Percentiles rank a stretch among this genome's conserved stretches.
These are phyloP conservation scores for Thamnaconus septentrionalis DNA, from an alignment of 2,113 vertebrate species.

Conservation along the genomic window DNA sequence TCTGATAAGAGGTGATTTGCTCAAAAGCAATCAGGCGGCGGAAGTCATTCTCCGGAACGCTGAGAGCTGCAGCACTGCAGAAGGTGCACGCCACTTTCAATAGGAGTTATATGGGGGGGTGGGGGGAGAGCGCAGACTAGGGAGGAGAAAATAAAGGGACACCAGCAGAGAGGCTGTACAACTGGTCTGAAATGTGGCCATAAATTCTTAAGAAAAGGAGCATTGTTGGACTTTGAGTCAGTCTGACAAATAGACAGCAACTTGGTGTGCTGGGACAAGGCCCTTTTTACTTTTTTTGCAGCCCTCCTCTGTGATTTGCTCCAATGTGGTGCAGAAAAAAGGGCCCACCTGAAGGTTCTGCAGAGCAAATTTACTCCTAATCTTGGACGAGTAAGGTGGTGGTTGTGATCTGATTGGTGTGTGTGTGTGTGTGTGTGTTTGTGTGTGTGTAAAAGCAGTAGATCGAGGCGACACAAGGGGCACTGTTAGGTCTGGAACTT, in stretches of 20 bases:
- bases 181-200: no score
- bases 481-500: no score
- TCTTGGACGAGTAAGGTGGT: constrained; percentile 10
- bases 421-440: not conserved
- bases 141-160: no score
- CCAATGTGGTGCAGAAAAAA: constrained; percentile 8
- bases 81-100: not conserved
- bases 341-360: not conserved
- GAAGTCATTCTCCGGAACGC: not conserved
- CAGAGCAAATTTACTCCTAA: not conserved
- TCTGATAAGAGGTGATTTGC: constrained; percentile 11
- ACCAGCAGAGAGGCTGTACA: no score
- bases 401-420: not conserved
- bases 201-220: not conserved
- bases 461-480: no score
- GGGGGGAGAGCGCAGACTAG: no score
- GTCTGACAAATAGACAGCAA: not conserved
- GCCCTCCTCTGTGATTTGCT: not conserved
- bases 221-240: no score
- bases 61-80: not conserved
- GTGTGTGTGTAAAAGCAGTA: no score
- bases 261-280: not conserved
- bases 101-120: no score
- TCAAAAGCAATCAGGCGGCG: constrained; percentile 13
- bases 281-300: no score